Base-by-base conservation (phyloP, 2,888 invertebrate species). In the Harpalus rufipes region DNA sequence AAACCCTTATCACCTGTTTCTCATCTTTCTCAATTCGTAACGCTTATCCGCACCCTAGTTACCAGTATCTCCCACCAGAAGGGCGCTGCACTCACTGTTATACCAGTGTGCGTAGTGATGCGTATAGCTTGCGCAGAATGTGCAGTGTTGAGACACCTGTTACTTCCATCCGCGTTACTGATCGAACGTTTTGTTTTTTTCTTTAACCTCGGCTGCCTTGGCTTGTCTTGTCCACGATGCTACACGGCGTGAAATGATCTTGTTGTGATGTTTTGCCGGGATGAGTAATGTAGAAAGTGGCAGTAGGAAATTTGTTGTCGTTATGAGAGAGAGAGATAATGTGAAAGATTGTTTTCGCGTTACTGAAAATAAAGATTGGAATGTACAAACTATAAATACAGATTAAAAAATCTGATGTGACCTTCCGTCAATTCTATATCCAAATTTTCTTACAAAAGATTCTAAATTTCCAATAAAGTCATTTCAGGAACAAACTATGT, bases 161-260 rank as follows among this genome's bases (percentile, higher is more conserved):
- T 51, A 51, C 44, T 10, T 56, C n/a, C 32, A 32, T 32, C 32
- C 32, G 32, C 32, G 32, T 32, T 32, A 7, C 63, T 63, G 25
- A 63, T 63, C 63, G 63, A 63, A 63, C 21, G 63, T 63, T 63
- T 21, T 63, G 63, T 21, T 63, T 63, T 63, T 63, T 18, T 14
- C 18, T 59, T 59, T 59, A 59, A 59, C 16, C 16, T 59, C 59
- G 14, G 59, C 2, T 14, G 18, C 10, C 56, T n/a, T 56, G 56
- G n/a, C 2, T 56, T 3, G 12, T 5, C 16, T 59, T 59, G 59
- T 59, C 59, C 59, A 18, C 58, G 58, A n/a, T 10, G 58, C 14
- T 58, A 6, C 58, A 58, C 7, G 59, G 44, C 44, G 44, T 51
- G 44, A 14, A 18, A 14, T 59, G 59, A 18, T 59, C 59, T 59